Base-by-base conservation (phyloP, 2,888 invertebrate species). In the Heteropelma amictum region DNA sequence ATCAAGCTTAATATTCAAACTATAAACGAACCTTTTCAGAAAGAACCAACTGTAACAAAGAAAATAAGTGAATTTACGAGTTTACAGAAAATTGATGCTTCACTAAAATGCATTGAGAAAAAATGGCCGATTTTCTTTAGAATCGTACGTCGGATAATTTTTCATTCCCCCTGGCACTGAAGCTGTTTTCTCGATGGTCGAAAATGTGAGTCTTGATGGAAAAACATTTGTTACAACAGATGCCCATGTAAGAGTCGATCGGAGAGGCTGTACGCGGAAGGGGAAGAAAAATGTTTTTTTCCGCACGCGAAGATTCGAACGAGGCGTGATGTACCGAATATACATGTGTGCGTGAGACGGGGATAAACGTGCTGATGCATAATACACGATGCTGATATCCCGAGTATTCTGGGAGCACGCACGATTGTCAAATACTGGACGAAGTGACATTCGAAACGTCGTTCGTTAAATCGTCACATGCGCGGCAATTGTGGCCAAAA, bases 331-430 rank as follows among this genome's bases (percentile, higher is more conserved):
- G 80, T 80, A 74, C 30, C 23, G 72, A 77, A 76, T 75, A 79
- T n/a, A n/a, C n/a, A n/a, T 81, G 33, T 35, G 49, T 81, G 81
- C 82, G 79, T 69, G 73, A 80, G 74, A 77, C 77, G 78, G 33
- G 75, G 72, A 79, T 77, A 78, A 67, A 82, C 85, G 85, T 84
- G 85, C 74, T 80, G 78, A 80, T 78, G 85, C 85, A 86, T 85
- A 86, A 86, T 85, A 79, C 81, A 75, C 72, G 67, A 23, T 64
- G 73, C 76, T 75, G 65, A 77, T 75, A 76, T 70, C 56, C 70
- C 74, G 73, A 77, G 79, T 76, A 76, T 77, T 76, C 78, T 79
- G 73, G 54, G 75, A 76, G 70, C 73, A 79, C 80, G 81, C 80
- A 80, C 79, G 82, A 77, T 81, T 80, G 81, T 79, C 80, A 81